A percentile compares a stretch with the other conserved stretches of the same genome.
These are phyloP conservation scores for Tribolium madens DNA, from an alignment of 1,140 invertebrate species.

Conservation along the genomic window DNA sequence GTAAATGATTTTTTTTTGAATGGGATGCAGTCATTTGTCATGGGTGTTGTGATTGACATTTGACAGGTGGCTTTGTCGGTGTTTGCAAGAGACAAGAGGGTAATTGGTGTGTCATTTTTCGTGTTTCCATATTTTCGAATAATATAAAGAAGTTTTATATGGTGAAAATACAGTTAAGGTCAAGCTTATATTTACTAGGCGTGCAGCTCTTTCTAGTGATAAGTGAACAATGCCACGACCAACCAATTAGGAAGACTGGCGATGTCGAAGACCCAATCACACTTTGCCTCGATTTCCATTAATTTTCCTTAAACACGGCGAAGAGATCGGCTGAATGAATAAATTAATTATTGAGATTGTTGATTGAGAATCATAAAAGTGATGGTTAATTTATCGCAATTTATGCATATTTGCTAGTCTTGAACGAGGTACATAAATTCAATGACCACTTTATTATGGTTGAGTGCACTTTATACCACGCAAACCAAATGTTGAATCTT, in stretches of 20 bases:
- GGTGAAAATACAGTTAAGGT: slow-evolving; percentile 31
- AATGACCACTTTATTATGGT: slow-evolving; percentile 20
- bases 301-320: not conserved
- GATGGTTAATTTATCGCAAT: slow-evolving; percentile 1
- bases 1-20: not conserved
- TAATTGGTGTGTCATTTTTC: slow-evolving; percentile 14
- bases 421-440: slow-evolving; percentile 11
- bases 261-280: slow-evolving; percentile 19
- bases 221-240: slow-evolving; percentile 38
- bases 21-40: not conserved
- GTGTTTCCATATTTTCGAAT: slow-evolving; percentile 26
- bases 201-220: slow-evolving; percentile 30
- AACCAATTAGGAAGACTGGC: slow-evolving; percentile 22
- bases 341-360: not conserved
- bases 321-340: not conserved
- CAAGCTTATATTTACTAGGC: slow-evolving; percentile 30
- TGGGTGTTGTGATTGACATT: not conserved
- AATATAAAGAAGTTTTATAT: slow-evolving; percentile 31
- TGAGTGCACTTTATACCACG: slow-evolving; percentile 8
- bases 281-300: slow-evolving; percentile 11
- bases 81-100: not conserved
- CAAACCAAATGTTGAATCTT: slow-evolving; percentile 25
- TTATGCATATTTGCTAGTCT: slow-evolving; percentile 11
- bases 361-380: slow-evolving; percentile 2
- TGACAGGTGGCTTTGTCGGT: slow-evolving; percentile 5